Evolutionary conservation across 2,113 vertebrate genomes (phyloP).

Genomic region (Telmatochromis sp.): DNA sequence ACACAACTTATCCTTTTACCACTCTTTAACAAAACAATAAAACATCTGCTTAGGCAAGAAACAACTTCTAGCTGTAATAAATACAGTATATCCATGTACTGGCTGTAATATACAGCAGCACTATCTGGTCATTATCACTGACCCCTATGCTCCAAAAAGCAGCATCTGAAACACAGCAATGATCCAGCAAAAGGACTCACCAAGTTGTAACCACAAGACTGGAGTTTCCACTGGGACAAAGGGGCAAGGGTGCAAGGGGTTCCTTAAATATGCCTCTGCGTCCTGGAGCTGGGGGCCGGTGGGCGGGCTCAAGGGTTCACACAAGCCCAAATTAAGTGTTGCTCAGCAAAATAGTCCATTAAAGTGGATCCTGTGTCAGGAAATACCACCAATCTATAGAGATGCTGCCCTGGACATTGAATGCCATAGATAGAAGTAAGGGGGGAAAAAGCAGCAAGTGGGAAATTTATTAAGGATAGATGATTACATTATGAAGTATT

Average conservation of each 20-base stretch:
- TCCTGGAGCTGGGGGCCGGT: constrained; percentile 6
- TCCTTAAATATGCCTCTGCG: constrained; percentile 68
- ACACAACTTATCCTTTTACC: neutral
- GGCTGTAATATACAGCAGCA: neutral
- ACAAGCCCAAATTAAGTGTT: constrained; percentile 78
- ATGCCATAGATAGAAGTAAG: neutral
- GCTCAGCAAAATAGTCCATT: constrained; percentile 52
- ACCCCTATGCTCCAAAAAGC: neutral
- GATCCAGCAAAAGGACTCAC: constrained; percentile 60
- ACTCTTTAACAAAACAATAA: neutral
- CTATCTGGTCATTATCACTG: neutral
- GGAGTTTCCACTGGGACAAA: constrained; percentile 75
- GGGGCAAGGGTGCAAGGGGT: constrained; percentile 28
- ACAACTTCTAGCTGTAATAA: neutral
- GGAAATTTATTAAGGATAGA: neutral
- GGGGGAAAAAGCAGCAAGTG: accelerated
- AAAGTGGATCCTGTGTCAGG: constrained; percentile 57
- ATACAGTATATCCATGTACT: neutral
- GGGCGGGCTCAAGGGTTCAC: constrained; percentile 59
- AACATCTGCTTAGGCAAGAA: neutral
- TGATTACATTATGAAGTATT: neutral
- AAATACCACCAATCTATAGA: constrained; percentile 51
- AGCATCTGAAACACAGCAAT: neutral
- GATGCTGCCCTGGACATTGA: constrained; percentile 32
- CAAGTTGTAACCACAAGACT: constrained; percentile 68